These are phyloP conservation scores for Coreius guichenoti DNA, from an alignment of 2,797 vertebrate genomes.

Conservation along the genomic window DNA sequence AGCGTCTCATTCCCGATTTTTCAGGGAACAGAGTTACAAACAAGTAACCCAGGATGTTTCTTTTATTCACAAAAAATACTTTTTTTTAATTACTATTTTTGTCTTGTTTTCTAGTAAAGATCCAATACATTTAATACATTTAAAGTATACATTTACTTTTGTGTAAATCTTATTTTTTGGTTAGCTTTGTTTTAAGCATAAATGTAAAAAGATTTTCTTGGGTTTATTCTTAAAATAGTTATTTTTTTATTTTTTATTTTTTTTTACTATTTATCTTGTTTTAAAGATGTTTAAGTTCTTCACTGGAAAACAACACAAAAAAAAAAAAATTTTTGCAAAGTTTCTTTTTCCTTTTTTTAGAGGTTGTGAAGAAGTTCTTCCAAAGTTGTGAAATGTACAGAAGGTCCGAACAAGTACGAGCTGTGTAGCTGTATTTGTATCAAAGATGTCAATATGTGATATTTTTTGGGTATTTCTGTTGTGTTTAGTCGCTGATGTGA, in stretches of 20 bases:
- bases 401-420: slow-evolving; percentile 33
- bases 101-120: slow-evolving; percentile 7
- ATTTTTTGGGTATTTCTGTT: slow-evolving; percentile 40
- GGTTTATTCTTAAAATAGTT: not conserved
- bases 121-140: not conserved
- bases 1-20: not conserved
- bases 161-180: not conserved
- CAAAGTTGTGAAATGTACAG: slow-evolving; percentile 22
- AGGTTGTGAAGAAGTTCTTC: slow-evolving; percentile 26
- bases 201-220: not conserved
- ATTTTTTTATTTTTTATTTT: too few species aligned
- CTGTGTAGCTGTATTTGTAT: slow-evolving; percentile 27
- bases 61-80: not conserved
- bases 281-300: not conserved
- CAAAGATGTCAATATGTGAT: slow-evolving; percentile 39
- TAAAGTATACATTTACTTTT: not conserved
- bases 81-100: not conserved
- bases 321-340: not conserved
- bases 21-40: too few species aligned
- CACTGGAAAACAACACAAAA: slow-evolving; percentile 3
- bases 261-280: too few species aligned
- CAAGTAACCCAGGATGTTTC: not conserved
- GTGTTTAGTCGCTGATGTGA: slow-evolving; percentile 57
- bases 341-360: slow-evolving; percentile 15
- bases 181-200: not conserved